Conservation (phyloP, 2,797 vertebrate species). For the Melanotaenia nigrans region DNA sequence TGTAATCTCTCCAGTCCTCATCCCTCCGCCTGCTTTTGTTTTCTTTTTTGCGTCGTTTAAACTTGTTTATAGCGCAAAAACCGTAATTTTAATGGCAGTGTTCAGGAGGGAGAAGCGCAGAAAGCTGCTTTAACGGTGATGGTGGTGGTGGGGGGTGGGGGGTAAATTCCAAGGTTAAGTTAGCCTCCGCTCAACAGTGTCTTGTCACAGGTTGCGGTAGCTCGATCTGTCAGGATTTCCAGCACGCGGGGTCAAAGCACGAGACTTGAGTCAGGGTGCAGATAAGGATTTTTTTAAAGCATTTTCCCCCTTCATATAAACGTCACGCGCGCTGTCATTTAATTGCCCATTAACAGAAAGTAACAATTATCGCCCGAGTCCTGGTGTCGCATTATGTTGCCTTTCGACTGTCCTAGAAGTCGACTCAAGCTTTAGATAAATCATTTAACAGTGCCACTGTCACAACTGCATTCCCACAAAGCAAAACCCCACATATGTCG, state of each 20-base stretch:
- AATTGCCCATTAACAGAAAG: constrained; percentile 63
- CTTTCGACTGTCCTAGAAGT: constrained; percentile 47
- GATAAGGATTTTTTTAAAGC: constrained; percentile 11
- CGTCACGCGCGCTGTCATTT: constrained; percentile 25
- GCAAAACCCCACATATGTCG: constrained; percentile 30
- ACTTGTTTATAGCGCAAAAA: constrained; percentile 23
- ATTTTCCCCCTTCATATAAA: not conserved
- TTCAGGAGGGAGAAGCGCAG: constrained; percentile 1
- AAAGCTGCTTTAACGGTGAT: not conserved
- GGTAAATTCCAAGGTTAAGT: constrained; percentile 75
- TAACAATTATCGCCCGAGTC: constrained; percentile 38
- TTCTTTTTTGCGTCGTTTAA: constrained; percentile 4
- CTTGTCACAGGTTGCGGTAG: constrained; percentile 71
- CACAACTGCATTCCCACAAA: constrained; percentile 7
- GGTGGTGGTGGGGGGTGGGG: not conserved
- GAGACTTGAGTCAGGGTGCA: constrained; percentile 26
- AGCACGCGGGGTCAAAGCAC: constrained; percentile 45
- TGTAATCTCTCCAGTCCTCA: constrained; percentile 7
- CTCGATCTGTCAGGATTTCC: constrained; percentile 28
- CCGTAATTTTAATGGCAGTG: not conserved
- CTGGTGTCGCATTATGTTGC: constrained; percentile 67
- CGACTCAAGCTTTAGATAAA: constrained; percentile 13
- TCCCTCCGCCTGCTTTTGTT: not conserved
- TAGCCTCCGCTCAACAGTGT: constrained; percentile 70
- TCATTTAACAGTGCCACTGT: constrained; percentile 9